Percentiles rank a stretch among this genome's conserved stretches.
phyloP scores from a whole-genome alignment of 2,113 vertebrate genomes.

The Erpornis zantholeuca region DNA sequence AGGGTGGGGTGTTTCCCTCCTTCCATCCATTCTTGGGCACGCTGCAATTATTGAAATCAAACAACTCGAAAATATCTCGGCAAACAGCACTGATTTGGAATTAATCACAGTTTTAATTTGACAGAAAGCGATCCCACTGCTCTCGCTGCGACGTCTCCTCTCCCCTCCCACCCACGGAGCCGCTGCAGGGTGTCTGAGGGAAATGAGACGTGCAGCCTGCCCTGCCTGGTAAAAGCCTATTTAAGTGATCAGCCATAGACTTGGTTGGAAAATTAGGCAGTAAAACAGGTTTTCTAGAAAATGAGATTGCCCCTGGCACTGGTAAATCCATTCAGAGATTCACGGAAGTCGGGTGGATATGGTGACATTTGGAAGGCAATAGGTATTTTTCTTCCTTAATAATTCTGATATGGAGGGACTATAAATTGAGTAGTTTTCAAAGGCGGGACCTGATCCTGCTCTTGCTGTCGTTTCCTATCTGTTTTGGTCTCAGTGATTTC shows the following conservation, averaged over 20 bases:
- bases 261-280: constrained; percentile 58
- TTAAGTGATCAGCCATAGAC: constrained; percentile 51
- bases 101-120: constrained; percentile 55
- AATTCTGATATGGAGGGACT: not conserved
- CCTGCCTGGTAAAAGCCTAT: constrained; percentile 27
- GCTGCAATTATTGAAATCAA: constrained; percentile 3
- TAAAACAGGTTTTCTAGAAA: constrained; percentile 57
- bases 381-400: not conserved
- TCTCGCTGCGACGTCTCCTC: not conserved
- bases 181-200: constrained; percentile 61
- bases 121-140: constrained; percentile 7
- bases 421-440: constrained; percentile 20
- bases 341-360: not conserved
- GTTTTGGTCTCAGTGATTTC: not conserved
- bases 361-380: not conserved
- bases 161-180: constrained; percentile 24
- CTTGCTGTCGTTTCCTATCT: not conserved
- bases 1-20: accelerated
- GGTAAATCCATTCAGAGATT: constrained; percentile 29
- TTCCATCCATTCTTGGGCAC: not conserved
- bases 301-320: constrained; percentile 62
- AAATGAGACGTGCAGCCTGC: constrained; percentile 61
- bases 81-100: not conserved
- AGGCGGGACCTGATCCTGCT: not conserved
- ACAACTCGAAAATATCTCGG: not conserved